Conservation (phyloP, 2,888 invertebrate species). For the Chrysopilus asiliformis region DNA sequence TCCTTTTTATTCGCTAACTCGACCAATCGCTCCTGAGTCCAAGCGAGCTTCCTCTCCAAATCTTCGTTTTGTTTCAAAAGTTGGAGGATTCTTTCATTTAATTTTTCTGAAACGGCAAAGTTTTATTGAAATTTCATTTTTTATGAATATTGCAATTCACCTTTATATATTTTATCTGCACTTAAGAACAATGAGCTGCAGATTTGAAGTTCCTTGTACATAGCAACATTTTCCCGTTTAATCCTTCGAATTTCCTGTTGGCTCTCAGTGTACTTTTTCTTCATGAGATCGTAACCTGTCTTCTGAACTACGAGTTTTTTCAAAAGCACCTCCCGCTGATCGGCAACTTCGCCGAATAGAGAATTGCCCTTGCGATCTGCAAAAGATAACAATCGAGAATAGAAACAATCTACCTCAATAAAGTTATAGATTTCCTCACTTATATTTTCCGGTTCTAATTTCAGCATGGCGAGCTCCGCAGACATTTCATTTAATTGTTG, state of each 20-base stretch:
- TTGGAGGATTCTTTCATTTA: conserved; percentile 27
- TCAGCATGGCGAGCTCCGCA: conserved; percentile 25
- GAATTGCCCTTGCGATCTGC: conserved; percentile 49
- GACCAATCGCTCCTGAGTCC: conserved; percentile 25
- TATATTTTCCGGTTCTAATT: conserved; percentile 22
- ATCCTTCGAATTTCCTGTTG: conserved; percentile 31
- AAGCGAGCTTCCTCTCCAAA: conserved; percentile 25
- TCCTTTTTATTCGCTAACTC: conserved; percentile 28
- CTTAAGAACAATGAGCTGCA: conserved; percentile 32
- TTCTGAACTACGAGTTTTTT: conserved; percentile 45
- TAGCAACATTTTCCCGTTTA: conserved; percentile 32
- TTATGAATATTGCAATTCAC: no score
- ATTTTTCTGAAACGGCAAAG: conserved; percentile 22
- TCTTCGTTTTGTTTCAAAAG: conserved; percentile 26
- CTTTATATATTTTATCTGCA: conserved; percentile 31
- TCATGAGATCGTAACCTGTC: conserved; percentile 41
- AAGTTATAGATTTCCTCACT: conserved; percentile 1
- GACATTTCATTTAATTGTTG: conserved; percentile 31
- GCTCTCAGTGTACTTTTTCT: conserved; percentile 29
- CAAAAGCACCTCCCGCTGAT: conserved; percentile 49
- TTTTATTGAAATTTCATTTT: no score
- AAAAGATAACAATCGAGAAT: conserved; percentile 3
- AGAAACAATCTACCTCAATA: background rate
- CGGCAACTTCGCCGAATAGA: conserved; percentile 50
- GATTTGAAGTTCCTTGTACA: conserved; percentile 30